Evolutionary conservation across 2,888 invertebrate species (phyloP).

Genomic region (Malthinus seriepunctatus): DNA sequence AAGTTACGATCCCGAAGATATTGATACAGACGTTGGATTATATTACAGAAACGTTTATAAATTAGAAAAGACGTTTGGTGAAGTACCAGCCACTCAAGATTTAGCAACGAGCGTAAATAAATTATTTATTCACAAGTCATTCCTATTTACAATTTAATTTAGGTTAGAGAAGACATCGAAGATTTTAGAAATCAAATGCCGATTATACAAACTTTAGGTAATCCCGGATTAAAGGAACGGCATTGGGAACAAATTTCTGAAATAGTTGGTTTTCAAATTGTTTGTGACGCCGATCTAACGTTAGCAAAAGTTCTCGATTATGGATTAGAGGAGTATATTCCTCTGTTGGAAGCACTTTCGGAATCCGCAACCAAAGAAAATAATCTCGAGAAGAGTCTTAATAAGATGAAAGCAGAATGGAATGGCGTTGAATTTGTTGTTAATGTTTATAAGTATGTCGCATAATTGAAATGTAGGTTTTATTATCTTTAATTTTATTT

Average conservation of each 20-base stretch:
- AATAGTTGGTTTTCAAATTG: conserved; percentile 90
- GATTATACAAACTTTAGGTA: conserved; percentile 88
- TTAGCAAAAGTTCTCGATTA: conserved; percentile 88
- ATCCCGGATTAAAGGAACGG: conserved; percentile 88
- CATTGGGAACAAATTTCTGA: conserved; percentile 97
- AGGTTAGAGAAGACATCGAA: conserved; percentile 73
- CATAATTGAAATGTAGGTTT: background rate
- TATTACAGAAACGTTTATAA: conserved; percentile 79
- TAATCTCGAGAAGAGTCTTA: conserved; percentile 84
- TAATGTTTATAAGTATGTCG: conserved; percentile 66
- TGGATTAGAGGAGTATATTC: conserved; percentile 83
- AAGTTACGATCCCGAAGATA: conserved; percentile 83
- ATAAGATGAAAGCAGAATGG: conserved; percentile 93
- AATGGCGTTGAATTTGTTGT: conserved; percentile 75
- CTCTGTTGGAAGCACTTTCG: conserved; percentile 88
- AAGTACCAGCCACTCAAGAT: conserved; percentile 72
- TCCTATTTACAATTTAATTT: conserved; percentile 7
- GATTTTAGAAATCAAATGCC: conserved; percentile 87
- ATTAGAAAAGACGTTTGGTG: conserved; percentile 83
- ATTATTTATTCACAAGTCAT: background rate
- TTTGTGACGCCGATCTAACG: conserved; percentile 79
- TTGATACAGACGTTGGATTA: conserved; percentile 76
- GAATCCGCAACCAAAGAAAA: conserved; percentile 96
- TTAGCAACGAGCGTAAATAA: conserved; percentile 65
- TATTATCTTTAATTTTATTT: conserved; percentile 32